These are phyloP conservation scores for Neostethus bicornis DNA, from an alignment of 2,797 vertebrate genomes.

Conservation along the genomic window DNA sequence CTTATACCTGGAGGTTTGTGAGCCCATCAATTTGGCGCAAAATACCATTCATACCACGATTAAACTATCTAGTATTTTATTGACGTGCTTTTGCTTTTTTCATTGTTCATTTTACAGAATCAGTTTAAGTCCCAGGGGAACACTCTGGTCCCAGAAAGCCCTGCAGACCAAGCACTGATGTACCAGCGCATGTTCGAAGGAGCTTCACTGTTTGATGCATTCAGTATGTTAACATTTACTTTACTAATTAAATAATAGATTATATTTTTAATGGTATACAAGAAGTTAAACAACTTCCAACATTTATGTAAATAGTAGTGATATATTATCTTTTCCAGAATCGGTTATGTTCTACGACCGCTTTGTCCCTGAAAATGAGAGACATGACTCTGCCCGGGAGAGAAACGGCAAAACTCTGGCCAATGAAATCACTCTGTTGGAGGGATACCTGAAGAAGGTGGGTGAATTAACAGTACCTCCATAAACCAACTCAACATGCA, in stretches of 20 bases:
- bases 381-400: slow-evolving; percentile 67
- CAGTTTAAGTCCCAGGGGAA: slow-evolving; percentile 76
- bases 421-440: slow-evolving; percentile 74
- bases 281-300: no score
- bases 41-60: no score
- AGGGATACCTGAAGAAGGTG: slow-evolving; percentile 76
- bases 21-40: background rate
- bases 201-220: slow-evolving; percentile 66
- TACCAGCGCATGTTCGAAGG: slow-evolving; percentile 79
- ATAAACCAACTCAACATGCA: background rate
- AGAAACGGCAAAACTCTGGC: slow-evolving; percentile 65
- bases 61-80: no score
- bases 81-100: no score
- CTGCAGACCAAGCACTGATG: slow-evolving; percentile 67
- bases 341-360: slow-evolving; percentile 59
- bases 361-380: slow-evolving; percentile 71
- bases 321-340: background rate
- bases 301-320: no score
- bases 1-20: slow-evolving; percentile 79
- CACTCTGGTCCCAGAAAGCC: slow-evolving; percentile 67
- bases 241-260: background rate
- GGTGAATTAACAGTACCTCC: background rate
- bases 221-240: slow-evolving; percentile 56
- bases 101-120: slow-evolving; percentile 46
- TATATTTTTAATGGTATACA: background rate